A percentile compares a stretch with the other conserved stretches of the same genome.
phyloP scores from a whole-genome alignment of 2,888 invertebrate species.

The Eupithecia exiguata region DNA sequence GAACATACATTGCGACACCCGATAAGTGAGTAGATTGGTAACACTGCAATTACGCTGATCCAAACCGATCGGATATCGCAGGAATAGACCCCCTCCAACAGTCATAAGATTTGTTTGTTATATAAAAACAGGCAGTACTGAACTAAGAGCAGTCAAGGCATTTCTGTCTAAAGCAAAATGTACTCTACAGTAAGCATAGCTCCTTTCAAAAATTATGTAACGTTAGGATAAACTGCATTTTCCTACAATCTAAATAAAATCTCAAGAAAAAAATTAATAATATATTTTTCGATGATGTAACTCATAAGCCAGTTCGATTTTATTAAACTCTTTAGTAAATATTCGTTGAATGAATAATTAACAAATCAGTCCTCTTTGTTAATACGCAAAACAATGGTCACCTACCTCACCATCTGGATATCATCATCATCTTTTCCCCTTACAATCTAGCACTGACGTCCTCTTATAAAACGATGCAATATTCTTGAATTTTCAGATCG shows the following conservation, averaged over 20 bases:
- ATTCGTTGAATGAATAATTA: too few species aligned
- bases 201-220: conserved; percentile 59
- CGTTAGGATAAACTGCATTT: conserved; percentile 49
- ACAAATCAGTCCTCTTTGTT: background rate
- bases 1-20: conserved; percentile 67
- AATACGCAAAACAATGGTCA: background rate
- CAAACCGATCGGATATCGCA: conserved; percentile 79
- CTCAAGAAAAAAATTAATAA: background rate
- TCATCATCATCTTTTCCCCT: background rate
- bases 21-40: conserved; percentile 79
- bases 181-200: conserved; percentile 78
- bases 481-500: conserved; percentile 55
- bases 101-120: conserved; percentile 79
- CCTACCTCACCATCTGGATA: background rate
- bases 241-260: background rate
- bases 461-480: background rate
- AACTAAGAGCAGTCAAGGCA: conserved; percentile 75
- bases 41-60: conserved; percentile 78
- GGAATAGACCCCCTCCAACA: conserved; percentile 74
- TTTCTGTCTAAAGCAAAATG: conserved; percentile 79
- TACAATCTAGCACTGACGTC: background rate
- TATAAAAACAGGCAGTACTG: conserved; percentile 80
- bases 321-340: background rate
- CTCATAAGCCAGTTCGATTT: background rate
- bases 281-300: background rate